Evolutionary conservation across 1,140 invertebrate genomes (phyloP), one percentile per base, ranked within the genome.

Genomic region (Tetragnatha versicolor): DNA sequence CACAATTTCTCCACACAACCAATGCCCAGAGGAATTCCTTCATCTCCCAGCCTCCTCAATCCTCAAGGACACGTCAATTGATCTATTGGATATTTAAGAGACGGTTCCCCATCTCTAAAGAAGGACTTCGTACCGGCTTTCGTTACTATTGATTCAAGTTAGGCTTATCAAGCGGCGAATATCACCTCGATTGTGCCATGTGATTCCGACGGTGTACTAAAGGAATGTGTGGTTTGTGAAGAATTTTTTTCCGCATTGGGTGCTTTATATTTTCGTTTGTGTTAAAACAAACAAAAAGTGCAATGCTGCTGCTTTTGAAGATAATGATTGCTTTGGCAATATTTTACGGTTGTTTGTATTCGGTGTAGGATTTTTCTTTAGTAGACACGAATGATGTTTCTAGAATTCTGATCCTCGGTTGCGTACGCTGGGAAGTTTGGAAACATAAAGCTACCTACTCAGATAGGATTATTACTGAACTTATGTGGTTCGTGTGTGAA

Each of bases 101-200:
- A n/a, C 20, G 25, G 33, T 42, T 73, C 33, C 45, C 33, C 60
- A 39, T 45, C 4, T 39, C 20, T 20, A 14, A 37, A 42, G 42
- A 25, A n/a, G 27, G 6, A 27, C n/a, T 55, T 39, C 42, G 22
- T 12, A 17, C 17, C 49, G 45, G 29, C 29, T 75, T 75, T 49
- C 17, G 53, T 39, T 17, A 63, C 29, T 75, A 75, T 75, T 75
- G 70, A 75, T 75, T 75, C 25, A 27, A n/a, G 27, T 49, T 75
- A 75, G 63, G 70, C 70, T 58, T 75, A 75, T 35, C 22, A 51
- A 55, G 53, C 45, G 39, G 31, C 14, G 47, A 27, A 6, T 33
- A 29, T 9, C 22, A 61, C 55, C 63, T 39, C 31, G 47, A 20
- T 12, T 65, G 65, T 68, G 70, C 55, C 70, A 75, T 75, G 70